Conservation (phyloP, 2,113 vertebrate species). For the Ophiodon elongatus region DNA sequence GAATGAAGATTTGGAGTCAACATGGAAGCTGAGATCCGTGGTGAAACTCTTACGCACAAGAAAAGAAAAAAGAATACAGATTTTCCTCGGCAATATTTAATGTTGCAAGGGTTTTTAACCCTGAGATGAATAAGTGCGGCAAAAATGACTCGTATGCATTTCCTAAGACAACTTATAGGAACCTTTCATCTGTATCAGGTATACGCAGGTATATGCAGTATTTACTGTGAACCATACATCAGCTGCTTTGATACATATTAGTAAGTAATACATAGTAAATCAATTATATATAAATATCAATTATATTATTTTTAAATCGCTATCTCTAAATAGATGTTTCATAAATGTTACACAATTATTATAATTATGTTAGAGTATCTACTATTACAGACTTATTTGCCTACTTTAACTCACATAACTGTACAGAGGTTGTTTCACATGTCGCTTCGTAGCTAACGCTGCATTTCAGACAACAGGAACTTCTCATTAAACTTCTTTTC, state of each 20-base stretch:
- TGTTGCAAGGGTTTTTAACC: not conserved
- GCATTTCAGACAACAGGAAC: no score
- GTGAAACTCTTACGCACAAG: not conserved
- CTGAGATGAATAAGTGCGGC: not conserved
- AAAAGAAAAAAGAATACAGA: rapidly evolving
- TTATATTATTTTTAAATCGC: no score
- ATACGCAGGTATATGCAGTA: not conserved
- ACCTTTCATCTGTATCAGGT: not conserved
- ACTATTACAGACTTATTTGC: not conserved
- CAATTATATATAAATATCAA: no score
- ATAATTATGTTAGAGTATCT: not conserved
- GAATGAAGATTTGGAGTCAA: conserved; percentile 31
- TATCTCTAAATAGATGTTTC: not conserved
- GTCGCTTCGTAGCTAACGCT: not conserved
- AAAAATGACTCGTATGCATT: not conserved
- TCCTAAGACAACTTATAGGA: not conserved
- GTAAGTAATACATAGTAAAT: no score
- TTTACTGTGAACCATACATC: not conserved
- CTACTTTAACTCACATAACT: not conserved
- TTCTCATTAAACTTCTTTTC: no score
- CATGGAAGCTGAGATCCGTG: not conserved
- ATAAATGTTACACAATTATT: not conserved
- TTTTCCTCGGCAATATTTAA: not conserved
- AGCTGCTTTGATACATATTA: not conserved
- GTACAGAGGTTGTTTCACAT: not conserved